Evolutionary conservation across 2,888 invertebrate genomes (phyloP), one percentile per base, ranked within the genome.

Genomic region (Drosophila setosimentum): DNA sequence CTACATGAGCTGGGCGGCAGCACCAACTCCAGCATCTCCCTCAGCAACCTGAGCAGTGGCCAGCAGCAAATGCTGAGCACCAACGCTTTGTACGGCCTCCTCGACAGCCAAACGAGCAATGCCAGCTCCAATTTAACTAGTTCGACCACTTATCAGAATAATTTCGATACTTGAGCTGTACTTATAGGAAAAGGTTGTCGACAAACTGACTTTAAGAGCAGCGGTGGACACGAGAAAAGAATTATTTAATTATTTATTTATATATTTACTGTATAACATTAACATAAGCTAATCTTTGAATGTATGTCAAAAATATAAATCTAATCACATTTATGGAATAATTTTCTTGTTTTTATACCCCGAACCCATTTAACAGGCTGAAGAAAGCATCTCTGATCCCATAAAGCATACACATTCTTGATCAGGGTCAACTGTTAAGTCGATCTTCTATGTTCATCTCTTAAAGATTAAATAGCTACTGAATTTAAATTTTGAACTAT

Each of bases 1-100:
- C 68, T 87, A 32, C 84, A 87, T 24, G 89, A 89, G 21, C 49
- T 89, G 1, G 86, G 88, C 13, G 85, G 83, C 21, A 85, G 81
- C 54, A 79, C 72, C 11, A 87, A 74, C 13, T 75, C 80, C 4
- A 77, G 75, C 50, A 77, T 80, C 33, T 76, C 80, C 2, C 33
- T 76, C 16, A 42, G 73, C 57, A 79, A 69, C 42, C 57, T 72
- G 4, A 76, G 64, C 63, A 76, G 24, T 35, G 79, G 68, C 27
- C 74, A 77, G 29, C 76, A 79, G 27, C 83, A 74, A 29, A 69
- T 78, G 45, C 55, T 76, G 0, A 66, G 24, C 50, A 68, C 73
- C 42, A 74, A 72, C 51, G 71, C 71, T 7, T 53, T 83, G 18
- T 86, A 85, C 55, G 74, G 89, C 8, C 68, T 88, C 7, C 73